These are phyloP conservation scores for Orchesellides sinensis DNA, from an alignment of 2,888 invertebrate species.

Conservation along the genomic window DNA sequence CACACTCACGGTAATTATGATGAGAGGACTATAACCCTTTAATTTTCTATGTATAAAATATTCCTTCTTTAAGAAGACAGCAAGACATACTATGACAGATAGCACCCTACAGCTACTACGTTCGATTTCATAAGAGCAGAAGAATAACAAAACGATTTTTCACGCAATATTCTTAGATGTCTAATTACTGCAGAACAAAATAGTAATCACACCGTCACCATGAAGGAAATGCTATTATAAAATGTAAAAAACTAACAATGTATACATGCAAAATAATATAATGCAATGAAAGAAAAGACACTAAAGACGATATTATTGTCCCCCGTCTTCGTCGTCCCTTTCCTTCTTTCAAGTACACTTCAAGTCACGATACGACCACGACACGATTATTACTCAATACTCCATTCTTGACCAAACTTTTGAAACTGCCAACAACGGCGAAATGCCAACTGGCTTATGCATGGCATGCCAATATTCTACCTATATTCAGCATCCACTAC, in stretches of 20 bases:
- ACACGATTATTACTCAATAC: conserved; percentile 2
- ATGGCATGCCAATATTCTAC: conserved; percentile 6
- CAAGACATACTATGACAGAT: not conserved
- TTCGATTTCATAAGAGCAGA: not conserved
- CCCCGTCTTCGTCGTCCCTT: conserved; percentile 8
- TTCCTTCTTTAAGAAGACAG: not conserved
- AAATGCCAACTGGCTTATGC: not conserved
- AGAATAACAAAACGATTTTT: not conserved
- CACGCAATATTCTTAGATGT: not conserved
- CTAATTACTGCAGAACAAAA: not conserved
- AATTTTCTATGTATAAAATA: no score
- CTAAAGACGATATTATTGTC: not conserved
- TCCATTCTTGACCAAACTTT: no score
- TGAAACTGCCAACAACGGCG: no score
- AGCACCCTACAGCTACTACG: not conserved
- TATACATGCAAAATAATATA: not conserved
- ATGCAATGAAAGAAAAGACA: not conserved
- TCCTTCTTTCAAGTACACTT: conserved; percentile 37
- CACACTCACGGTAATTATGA: not conserved
- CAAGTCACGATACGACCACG: conserved; percentile 46
- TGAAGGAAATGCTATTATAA: not conserved
- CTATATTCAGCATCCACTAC: not conserved
- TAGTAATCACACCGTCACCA: no score
- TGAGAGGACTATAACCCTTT: not conserved
- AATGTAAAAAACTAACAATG: not conserved